Conservation (phyloP, 2,113 vertebrate genomes). For the Odocoileus hemionus region DNA sequence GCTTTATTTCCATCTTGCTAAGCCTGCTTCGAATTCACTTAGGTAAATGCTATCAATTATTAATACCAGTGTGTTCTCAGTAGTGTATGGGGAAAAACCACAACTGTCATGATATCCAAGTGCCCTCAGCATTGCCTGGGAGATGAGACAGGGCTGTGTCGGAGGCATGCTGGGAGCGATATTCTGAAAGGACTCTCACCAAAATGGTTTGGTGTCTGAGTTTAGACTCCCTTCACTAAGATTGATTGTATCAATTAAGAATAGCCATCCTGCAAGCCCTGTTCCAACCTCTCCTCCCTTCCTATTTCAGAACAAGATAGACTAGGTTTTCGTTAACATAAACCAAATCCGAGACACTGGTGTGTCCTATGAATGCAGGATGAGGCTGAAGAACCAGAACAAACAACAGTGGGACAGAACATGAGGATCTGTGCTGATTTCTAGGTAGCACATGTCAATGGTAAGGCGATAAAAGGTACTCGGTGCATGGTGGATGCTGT, state of each 20-base stretch:
- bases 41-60: neutral
- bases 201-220: neutral
- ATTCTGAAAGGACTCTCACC: neutral
- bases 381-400: neutral
- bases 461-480: fast-evolving
- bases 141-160: neutral
- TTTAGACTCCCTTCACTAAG: neutral
- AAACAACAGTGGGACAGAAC: neutral
- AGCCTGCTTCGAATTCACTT: neutral
- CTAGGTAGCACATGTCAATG: fast-evolving
- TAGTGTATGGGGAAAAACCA: neutral
- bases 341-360: neutral
- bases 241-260: neutral
- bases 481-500: neutral
- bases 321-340: neutral
- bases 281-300: no score
- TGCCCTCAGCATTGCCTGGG: neutral
- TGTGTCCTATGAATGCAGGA: neutral
- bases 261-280: neutral
- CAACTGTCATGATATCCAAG: neutral
- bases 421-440: neutral
- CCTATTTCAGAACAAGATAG: neutral
- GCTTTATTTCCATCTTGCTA: neutral
- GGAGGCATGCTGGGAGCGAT: neutral
- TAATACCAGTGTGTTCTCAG: neutral